These are phyloP conservation scores for Symphodus melops DNA, from an alignment of 2,113 vertebrate genomes.

Conservation along the genomic window DNA sequence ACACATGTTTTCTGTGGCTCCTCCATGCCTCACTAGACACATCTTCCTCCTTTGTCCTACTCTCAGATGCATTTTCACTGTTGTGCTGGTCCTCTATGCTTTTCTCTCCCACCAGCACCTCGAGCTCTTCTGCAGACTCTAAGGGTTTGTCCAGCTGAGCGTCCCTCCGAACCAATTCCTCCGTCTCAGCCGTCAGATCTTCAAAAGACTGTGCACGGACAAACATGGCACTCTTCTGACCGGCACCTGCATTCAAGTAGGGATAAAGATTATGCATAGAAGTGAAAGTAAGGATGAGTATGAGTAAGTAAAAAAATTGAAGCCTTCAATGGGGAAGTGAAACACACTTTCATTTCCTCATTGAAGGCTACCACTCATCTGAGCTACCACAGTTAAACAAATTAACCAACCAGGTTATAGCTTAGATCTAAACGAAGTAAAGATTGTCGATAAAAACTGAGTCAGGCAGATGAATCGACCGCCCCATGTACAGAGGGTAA, in stretches of 20 bases:
- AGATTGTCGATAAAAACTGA: too few relatives aligned
- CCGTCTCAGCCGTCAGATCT: slow-evolving; percentile 87
- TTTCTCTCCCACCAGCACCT: slow-evolving; percentile 86
- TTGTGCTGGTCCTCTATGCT: slow-evolving; percentile 79
- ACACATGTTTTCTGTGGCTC: slow-evolving; percentile 93
- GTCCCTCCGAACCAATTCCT: slow-evolving; percentile 66
- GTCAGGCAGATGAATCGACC: too few relatives aligned
- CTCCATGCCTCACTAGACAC: slow-evolving; percentile 91
- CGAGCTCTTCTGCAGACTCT: slow-evolving; percentile 49
- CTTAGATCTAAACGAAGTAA: too few relatives aligned
- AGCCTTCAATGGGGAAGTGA: too few relatives aligned
- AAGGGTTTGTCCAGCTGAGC: slow-evolving; percentile 77
- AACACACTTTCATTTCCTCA: too few relatives aligned
- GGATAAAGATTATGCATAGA: neutral
- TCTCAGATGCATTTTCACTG: slow-evolving; percentile 33
- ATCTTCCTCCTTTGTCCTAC: slow-evolving; percentile 86
- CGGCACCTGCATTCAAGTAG: slow-evolving; percentile 85
- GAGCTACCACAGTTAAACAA: too few relatives aligned
- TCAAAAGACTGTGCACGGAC: slow-evolving; percentile 93
- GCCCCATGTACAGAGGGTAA: too few relatives aligned
- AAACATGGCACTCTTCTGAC: slow-evolving; percentile 93
- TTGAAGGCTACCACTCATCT: too few relatives aligned
- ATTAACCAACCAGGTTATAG: too few relatives aligned
- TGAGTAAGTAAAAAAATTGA: neutral
- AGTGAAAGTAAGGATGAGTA: neutral